A percentile compares a stretch with the other conserved stretches of the same genome.
These are phyloP conservation scores for Temnothorax ravouxi DNA, from an alignment of 2,888 invertebrate genomes.

Conservation along the genomic window DNA sequence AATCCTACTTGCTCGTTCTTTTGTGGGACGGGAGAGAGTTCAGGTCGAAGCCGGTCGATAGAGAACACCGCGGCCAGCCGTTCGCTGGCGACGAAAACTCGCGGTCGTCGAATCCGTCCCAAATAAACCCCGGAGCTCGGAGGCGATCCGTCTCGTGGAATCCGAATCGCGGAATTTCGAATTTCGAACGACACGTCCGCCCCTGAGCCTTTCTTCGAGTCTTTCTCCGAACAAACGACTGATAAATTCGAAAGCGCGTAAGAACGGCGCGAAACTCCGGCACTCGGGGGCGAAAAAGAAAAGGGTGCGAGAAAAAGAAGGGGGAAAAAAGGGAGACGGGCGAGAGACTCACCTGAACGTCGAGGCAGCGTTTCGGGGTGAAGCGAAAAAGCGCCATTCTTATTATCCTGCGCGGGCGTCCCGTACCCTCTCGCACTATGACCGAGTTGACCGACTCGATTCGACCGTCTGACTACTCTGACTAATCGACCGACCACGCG, in stretches of 20 bases:
- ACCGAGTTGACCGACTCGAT: conserved; percentile 72
- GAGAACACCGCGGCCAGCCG: conserved; percentile 46
- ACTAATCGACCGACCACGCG: conserved; percentile 80
- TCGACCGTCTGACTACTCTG: conserved; percentile 50
- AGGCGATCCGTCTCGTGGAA: not conserved
- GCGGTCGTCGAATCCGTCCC: too few relatives aligned
- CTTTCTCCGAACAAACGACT: not conserved
- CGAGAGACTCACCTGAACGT: conserved; percentile 81
- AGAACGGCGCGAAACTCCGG: not conserved
- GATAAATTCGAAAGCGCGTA: not conserved
- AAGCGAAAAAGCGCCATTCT: conserved; percentile 85
- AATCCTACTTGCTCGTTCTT: not conserved
- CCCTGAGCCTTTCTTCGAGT: not conserved
- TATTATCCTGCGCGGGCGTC: conserved; percentile 69
- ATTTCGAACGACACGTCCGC: not conserved
- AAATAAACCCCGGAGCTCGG: too few relatives aligned
- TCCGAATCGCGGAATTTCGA: not conserved
- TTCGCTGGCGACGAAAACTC: too few relatives aligned
- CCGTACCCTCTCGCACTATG: conserved; percentile 74
- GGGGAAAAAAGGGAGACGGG: too few relatives aligned
- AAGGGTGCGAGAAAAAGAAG: not conserved
- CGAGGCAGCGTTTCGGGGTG: conserved; percentile 83
- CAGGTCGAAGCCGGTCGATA: conserved; percentile 64
- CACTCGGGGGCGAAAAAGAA: not conserved
- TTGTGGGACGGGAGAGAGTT: not conserved